Conservation (phyloP, 2,888 invertebrate genomes). For the Lasioglossum marginatum region DNA sequence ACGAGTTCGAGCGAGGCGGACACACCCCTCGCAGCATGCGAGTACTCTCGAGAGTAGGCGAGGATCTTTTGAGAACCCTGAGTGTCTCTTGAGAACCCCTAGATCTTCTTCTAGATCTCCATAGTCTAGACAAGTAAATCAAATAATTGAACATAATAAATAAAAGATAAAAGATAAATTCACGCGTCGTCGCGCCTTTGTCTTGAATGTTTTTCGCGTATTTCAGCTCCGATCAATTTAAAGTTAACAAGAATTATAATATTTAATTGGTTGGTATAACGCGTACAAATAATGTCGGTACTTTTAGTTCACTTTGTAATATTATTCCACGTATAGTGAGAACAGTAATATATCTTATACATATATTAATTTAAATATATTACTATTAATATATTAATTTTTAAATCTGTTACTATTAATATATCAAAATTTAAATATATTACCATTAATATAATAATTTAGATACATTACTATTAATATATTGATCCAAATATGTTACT, state of each 20-base stretch:
- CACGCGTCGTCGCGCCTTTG: neutral
- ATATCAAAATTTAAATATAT: too few relatives aligned
- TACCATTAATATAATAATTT: too few relatives aligned
- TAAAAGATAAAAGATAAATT: too few relatives aligned
- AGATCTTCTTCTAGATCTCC: constrained; percentile 7
- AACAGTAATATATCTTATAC: too few relatives aligned
- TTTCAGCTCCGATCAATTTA: neutral
- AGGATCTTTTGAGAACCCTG: constrained; percentile 9
- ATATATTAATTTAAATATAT: too few relatives aligned
- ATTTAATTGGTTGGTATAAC: neutral
- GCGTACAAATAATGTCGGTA: neutral
- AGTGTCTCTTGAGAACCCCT: constrained; percentile 5
- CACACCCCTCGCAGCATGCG: constrained; percentile 7
- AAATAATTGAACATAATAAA: constrained; percentile 2
- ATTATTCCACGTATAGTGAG: too few relatives aligned
- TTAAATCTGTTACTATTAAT: too few relatives aligned
- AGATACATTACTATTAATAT: too few relatives aligned
- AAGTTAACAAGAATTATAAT: neutral
- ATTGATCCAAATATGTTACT: too few relatives aligned
- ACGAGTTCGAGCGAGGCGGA: neutral
- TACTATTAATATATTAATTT: too few relatives aligned
- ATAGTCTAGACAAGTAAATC: constrained; percentile 14
- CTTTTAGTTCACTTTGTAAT: neutral
- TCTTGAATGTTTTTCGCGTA: neutral
- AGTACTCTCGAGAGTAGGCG: constrained; percentile 7